Evolutionary conservation across 1,140 invertebrate genomes (phyloP), one percentile per base, ranked within the genome.

Genomic region (Parasteatoda tepidariorum): DNA sequence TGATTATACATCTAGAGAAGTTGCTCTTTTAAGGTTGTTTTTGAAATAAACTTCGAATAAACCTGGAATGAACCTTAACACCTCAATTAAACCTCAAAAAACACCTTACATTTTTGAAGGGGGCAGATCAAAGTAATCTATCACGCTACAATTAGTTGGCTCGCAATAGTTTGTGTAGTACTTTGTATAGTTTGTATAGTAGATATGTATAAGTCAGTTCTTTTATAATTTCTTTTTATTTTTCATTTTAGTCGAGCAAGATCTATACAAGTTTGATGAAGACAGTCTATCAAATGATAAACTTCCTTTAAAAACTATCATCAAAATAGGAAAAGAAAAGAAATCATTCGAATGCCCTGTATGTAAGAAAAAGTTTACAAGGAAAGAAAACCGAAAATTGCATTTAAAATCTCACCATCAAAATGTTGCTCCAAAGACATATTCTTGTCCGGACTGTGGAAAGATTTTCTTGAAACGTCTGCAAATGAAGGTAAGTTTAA

Each of bases 261-360:
- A 85, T 34, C 78, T 84, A n/a, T 87, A 86, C 62, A 73, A 71
- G 9, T 86, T 87, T 38, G 85, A 87, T 26, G 86, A 86, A 26
- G 85, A 85, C 9, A 48, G 82, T 0, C 30, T 70, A 1, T 38
- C 84, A 11, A 85, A 86, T 24, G 84, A 86, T 11, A 66, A 84
- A 26, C 84, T 85, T 22, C 84, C 83, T 59, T 85, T 85, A 83
- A 22, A 76, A 15, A 74, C 68, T 28, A 83, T 84, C 26, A 83
- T 71, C 31, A 55, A 79, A 38, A 15, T 3, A 4, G 28, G 31
- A 24, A 64, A 54, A 15, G 85, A 88, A 11, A 74, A 57, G 28
- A 88, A 88, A 83, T 87, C 87, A 0, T 87, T 88, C 68, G 87
- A 87, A 30, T 89, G 88, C 75, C 85, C 86, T 0, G 84, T 89